Evolutionary conservation across 2,113 vertebrate species (phyloP).

Genomic region (Microcebus tavaratra): DNA sequence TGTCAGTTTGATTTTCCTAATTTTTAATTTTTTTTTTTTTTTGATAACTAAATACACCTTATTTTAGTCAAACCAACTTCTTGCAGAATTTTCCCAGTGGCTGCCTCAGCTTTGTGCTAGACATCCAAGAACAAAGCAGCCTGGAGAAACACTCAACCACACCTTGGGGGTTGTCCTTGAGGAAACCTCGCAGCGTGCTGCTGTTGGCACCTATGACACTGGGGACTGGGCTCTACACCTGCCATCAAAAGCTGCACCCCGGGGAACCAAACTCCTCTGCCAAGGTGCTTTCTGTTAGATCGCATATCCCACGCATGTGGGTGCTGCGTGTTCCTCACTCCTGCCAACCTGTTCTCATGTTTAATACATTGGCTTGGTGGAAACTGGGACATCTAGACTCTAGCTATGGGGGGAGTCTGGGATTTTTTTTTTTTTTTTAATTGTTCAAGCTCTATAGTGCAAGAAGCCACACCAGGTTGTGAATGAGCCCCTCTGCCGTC

Average conservation of each 20-base stretch:
- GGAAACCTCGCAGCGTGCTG: background rate
- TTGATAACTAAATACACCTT: background rate
- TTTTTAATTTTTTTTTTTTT: background rate
- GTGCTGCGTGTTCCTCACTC: background rate
- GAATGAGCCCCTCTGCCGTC: background rate
- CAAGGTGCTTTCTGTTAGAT: background rate
- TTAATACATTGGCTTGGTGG: background rate
- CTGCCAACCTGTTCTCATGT: background rate
- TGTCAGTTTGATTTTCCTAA: background rate
- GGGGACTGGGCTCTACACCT: background rate
- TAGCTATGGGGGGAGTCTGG: background rate
- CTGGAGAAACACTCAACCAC: background rate
- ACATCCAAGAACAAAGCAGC: background rate
- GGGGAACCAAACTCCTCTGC: background rate
- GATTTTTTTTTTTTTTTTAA: background rate
- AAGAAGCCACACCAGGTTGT: background rate
- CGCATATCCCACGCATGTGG: background rate
- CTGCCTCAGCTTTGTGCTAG: background rate
- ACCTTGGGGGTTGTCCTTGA: background rate
- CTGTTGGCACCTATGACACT: background rate
- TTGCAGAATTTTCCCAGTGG: background rate
- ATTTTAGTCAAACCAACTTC: background rate
- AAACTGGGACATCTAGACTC: background rate
- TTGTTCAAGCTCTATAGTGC: background rate
- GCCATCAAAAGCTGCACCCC: background rate